Evolutionary conservation across 2,113 vertebrate species (phyloP), one percentile per base, ranked within the genome.

Genomic region (Pavo muticus): DNA sequence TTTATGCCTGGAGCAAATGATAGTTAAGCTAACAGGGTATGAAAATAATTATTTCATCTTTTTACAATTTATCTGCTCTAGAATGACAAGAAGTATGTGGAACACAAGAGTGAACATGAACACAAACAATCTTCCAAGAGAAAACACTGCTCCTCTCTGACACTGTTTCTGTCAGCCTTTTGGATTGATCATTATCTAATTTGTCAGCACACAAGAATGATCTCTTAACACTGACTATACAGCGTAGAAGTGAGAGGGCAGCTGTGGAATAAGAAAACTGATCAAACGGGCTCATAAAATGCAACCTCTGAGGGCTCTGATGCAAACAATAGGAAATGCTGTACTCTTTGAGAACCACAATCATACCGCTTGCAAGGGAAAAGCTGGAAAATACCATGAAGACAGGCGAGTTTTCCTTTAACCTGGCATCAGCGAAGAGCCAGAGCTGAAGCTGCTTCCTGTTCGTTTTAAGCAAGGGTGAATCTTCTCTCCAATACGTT

Each of bases 381-480:
- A 84, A 84, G 25, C 35, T 86, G 69, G 72, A 93, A 84, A 95
- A 93, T 19, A 90, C 24, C 37, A 50, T 29, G 23, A 79, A 79
- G 67, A 54, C n/a, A 50, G 40, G 32, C 29, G 8, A 47, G 29
- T 69, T 86, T 71, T 83, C 35, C 45, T 91, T 93, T 68, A 88
- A 81, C 73, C 42, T 90, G 44, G 81, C 63, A 85, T 64, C 45
- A 82, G n/a, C 23, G 40, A 79, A 79, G 42, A 88, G n/a, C 35
- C 65, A 94, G 61, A 95, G 40, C 57, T 90, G 69, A 95, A 91
- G 69, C 54, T 64, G 48, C 76, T 90, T 95, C 52, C 65, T 81
- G 79, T 65, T 86, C 69, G 7, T 87, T 93, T 88, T 77, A 93
- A 88, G 75, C 44, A 90, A 32, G 37, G 64, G 56, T 88, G 57